Evolutionary conservation across 1,140 invertebrate genomes (phyloP).

Genomic region (Pseudomyrmex cubaensis): DNA sequence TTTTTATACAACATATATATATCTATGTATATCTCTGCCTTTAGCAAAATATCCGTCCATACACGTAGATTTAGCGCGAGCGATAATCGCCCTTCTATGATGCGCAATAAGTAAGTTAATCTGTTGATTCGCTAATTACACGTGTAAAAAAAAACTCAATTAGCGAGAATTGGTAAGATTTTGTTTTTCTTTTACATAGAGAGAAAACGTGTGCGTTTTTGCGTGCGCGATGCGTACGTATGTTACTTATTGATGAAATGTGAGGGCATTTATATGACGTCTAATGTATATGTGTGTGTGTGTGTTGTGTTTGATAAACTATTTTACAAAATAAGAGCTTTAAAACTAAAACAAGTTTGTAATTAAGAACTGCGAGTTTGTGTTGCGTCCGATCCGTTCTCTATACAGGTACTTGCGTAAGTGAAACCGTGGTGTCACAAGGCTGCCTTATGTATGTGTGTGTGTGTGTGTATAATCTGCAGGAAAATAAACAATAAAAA

Average conservation of each 20-base stretch:
- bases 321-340: no score
- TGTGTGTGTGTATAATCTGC: not conserved
- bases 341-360: no score
- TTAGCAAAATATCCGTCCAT: slow-evolving; percentile 70
- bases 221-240: not conserved
- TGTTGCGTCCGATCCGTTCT: not conserved
- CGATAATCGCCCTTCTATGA: slow-evolving; percentile 27
- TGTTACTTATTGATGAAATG: not conserved
- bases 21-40: slow-evolving; percentile 27
- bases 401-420: slow-evolving; percentile 19
- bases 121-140: not conserved
- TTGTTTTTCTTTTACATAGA: not conserved
- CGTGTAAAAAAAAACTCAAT: slow-evolving; percentile 19
- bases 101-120: slow-evolving; percentile 7
- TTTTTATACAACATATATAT: not conserved
- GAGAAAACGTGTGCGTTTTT: not conserved
- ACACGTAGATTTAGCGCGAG: slow-evolving; percentile 49
- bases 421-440: slow-evolving; percentile 22
- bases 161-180: slow-evolving; percentile 9
- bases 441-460: slow-evolving; percentile 32
- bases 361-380: not conserved
- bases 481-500: slow-evolving; percentile 2
- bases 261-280: not conserved
- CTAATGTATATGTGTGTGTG: not conserved
- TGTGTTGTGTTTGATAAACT: not conserved